phyloP scores from a whole-genome alignment of 2,888 invertebrate species.

The Arrhopalites spinosus region DNA sequence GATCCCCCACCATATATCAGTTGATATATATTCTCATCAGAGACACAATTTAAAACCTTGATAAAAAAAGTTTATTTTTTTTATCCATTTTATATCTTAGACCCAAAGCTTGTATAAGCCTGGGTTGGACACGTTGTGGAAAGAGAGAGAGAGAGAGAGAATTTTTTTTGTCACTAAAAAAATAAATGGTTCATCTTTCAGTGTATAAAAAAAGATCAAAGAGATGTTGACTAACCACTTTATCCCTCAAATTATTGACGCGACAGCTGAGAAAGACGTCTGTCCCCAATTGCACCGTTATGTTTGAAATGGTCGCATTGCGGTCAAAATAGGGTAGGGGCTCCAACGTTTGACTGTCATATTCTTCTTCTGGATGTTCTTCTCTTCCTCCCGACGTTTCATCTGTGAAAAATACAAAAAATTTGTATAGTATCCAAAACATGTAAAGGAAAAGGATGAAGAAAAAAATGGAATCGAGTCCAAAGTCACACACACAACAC shows the following conservation, averaged over 20 bases:
- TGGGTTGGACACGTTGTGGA: background rate
- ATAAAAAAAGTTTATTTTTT: too few species aligned
- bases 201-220: too few species aligned
- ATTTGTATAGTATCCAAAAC: background rate
- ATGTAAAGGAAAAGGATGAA: background rate
- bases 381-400: background rate
- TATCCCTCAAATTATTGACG: slow-evolving; percentile 55
- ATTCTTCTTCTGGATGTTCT: slow-evolving; percentile 40
- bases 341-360: slow-evolving; percentile 52
- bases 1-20: too few species aligned
- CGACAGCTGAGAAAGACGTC: slow-evolving; percentile 56
- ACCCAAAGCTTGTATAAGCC: too few species aligned
- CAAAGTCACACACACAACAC: background rate
- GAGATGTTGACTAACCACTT: slow-evolving; percentile 55
- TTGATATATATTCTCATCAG: too few species aligned
- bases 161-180: too few species aligned
- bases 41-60: too few species aligned
- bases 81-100: too few species aligned
- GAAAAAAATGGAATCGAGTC: background rate
- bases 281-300: slow-evolving; percentile 56
- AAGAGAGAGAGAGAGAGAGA: too few species aligned
- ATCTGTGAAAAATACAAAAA: slow-evolving; percentile 4
- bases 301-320: slow-evolving; percentile 54
- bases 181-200: too few species aligned
- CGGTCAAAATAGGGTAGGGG: slow-evolving; percentile 54